phyloP scores from a whole-genome alignment of 1,140 invertebrate species.

The Pygmarrhopalites habei region DNA sequence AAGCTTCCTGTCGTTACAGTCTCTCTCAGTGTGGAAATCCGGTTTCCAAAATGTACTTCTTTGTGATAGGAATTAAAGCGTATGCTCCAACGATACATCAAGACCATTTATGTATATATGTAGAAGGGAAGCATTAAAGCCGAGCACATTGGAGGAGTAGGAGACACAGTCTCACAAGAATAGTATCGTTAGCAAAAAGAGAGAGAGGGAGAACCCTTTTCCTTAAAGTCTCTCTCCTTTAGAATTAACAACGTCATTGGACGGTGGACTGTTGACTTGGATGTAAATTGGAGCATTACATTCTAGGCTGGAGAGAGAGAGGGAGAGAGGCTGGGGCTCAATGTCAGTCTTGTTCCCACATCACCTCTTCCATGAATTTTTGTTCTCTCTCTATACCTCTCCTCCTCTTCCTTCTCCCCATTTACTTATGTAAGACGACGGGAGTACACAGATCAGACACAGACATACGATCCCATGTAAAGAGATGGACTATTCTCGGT shows the following conservation, averaged over 20 bases:
- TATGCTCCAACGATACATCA: no score
- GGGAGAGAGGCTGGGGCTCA: not conserved
- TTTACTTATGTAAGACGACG: no score
- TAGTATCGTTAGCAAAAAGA: no score
- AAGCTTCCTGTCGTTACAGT: conserved; percentile 34
- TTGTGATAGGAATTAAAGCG: not conserved
- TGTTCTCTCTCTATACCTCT: not conserved
- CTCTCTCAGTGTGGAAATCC: conserved; percentile 34
- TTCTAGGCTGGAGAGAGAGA: not conserved
- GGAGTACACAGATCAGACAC: no score
- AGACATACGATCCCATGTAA: no score
- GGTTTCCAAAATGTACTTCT: not conserved
- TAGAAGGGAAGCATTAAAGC: no score
- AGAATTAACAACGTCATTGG: no score
- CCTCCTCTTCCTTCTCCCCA: not conserved
- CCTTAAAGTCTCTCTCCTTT: no score
- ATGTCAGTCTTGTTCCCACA: not conserved
- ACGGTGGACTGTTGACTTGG: not conserved
- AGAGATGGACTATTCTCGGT: no score
- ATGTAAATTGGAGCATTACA: not conserved
- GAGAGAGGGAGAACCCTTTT: no score
- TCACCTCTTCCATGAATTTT: not conserved
- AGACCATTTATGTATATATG: no score
- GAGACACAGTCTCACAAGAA: not conserved
- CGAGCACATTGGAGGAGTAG: not conserved